A percentile compares a stretch with the other conserved stretches of the same genome.
phyloP scores from a whole-genome alignment of 2,797 vertebrate species.

The Falco columbarius region DNA sequence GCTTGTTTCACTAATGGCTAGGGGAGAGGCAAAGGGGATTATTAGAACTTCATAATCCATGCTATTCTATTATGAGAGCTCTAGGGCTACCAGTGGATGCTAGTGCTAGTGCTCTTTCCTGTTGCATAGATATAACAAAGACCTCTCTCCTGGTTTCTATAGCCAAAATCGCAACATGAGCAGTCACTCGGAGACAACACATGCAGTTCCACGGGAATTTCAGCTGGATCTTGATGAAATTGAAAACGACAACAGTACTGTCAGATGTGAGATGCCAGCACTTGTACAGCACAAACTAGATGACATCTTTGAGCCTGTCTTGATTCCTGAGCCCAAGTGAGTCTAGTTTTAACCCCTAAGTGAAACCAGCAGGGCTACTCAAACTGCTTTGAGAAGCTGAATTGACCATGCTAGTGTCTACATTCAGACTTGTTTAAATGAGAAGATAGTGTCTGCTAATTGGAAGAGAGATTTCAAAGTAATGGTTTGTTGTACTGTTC shows the following conservation, averaged over 20 bases:
- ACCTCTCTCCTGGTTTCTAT: slow-evolving; percentile 52
- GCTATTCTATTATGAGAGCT: background rate
- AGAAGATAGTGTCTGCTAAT: background rate
- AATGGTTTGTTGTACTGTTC: background rate
- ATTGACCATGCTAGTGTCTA: background rate
- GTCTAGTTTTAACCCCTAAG: slow-evolving; percentile 31
- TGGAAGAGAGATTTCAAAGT: background rate
- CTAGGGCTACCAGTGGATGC: slow-evolving; percentile 26
- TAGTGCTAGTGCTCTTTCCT: background rate
- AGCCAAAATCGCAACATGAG: slow-evolving; percentile 93
- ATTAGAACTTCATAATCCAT: background rate
- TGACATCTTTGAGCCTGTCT: slow-evolving; percentile 94
- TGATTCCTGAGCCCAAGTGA: slow-evolving; percentile 96
- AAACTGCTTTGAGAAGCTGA: background rate
- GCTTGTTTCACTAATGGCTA: background rate
- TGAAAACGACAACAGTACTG: slow-evolving; percentile 89
- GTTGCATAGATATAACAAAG: background rate
- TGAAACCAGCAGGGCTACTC: background rate
- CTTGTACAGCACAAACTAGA: slow-evolving; percentile 97
- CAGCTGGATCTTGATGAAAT: slow-evolving; percentile 98
- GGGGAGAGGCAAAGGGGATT: background rate
- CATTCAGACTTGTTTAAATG: background rate
- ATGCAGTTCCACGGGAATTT: slow-evolving; percentile 91
- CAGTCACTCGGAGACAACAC: slow-evolving; percentile 83
- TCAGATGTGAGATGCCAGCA: slow-evolving; percentile 92